Evolutionary conservation across 2,888 invertebrate genomes (phyloP).

Genomic region (Plagiodera versicolora): DNA sequence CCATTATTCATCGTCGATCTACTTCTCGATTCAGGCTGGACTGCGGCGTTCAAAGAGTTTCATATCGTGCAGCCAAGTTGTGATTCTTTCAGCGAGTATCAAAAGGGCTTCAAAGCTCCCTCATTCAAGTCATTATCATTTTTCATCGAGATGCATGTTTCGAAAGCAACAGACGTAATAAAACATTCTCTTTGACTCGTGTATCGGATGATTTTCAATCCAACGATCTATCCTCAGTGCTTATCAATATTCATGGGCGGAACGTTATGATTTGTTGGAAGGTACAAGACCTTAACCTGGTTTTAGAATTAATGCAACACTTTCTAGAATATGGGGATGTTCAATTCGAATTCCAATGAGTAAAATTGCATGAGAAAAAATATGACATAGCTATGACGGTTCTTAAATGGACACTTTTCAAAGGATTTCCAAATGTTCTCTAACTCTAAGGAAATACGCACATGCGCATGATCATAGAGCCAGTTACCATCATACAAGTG

Average conservation of each 20-base stretch:
- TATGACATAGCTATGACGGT: no score
- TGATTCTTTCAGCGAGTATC: not conserved
- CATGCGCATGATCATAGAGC: no score
- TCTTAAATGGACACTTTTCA: no score
- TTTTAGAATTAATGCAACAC: slow-evolving; percentile 9
- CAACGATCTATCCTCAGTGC: slow-evolving; percentile 11
- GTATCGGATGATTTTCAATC: slow-evolving; percentile 23
- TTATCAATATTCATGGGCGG: slow-evolving; percentile 25
- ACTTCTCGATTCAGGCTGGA: not conserved
- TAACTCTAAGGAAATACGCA: no score
- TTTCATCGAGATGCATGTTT: slow-evolving; percentile 14
- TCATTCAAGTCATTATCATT: slow-evolving; percentile 12
- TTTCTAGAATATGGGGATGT: not conserved
- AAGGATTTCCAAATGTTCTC: no score
- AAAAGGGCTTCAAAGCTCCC: slow-evolving; percentile 5
- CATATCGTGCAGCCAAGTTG: not conserved
- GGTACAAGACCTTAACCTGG: not conserved
- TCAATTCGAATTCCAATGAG: no score
- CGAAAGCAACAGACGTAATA: slow-evolving; percentile 24
- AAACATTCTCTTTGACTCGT: slow-evolving; percentile 26
- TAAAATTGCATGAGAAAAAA: no score
- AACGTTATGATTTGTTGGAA: slow-evolving; percentile 17
- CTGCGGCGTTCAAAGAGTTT: not conserved
- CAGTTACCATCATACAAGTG: no score
- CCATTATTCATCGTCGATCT: no score